Evolutionary conservation across 2,113 vertebrate genomes (phyloP).

Genomic region (Paracanthobrama guichenoti): DNA sequence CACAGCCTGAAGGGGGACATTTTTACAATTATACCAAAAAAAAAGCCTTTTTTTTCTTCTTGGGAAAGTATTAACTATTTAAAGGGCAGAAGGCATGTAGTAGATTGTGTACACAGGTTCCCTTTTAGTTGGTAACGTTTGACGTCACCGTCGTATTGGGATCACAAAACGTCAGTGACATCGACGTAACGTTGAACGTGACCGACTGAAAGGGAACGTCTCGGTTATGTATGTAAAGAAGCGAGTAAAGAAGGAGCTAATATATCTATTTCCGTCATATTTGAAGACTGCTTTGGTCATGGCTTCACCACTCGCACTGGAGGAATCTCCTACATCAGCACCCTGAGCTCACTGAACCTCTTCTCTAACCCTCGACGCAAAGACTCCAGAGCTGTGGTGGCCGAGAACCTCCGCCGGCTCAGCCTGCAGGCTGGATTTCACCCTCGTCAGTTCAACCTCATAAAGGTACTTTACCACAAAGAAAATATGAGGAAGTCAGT

Average conservation of each 20-base stretch:
- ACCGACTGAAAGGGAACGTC: no score
- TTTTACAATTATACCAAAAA: background rate
- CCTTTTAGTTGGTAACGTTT: background rate
- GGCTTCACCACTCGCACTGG: slow-evolving; percentile 91
- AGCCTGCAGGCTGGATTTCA: slow-evolving; percentile 83
- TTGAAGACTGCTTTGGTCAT: slow-evolving; percentile 82
- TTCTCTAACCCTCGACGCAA: slow-evolving; percentile 85
- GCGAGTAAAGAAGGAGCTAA: background rate
- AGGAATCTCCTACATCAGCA: slow-evolving; percentile 85
- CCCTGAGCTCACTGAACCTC: slow-evolving; percentile 88
- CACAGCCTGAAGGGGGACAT: background rate
- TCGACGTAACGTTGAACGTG: no score
- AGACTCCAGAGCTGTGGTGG: slow-evolving; percentile 81
- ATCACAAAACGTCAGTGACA: no score
- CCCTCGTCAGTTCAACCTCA: slow-evolving; percentile 72
- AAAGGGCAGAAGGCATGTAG: background rate
- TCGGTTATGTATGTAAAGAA: no score
- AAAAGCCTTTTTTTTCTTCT: background rate
- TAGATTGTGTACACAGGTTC: background rate
- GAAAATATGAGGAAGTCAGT: background rate
- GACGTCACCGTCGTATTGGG: no score
- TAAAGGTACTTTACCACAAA: slow-evolving; percentile 78
- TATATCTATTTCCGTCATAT: background rate
- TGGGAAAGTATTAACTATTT: background rate
- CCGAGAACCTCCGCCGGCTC: slow-evolving; percentile 86